Conservation (phyloP, 2,797 vertebrate genomes). For the Lerista edwardsae region DNA sequence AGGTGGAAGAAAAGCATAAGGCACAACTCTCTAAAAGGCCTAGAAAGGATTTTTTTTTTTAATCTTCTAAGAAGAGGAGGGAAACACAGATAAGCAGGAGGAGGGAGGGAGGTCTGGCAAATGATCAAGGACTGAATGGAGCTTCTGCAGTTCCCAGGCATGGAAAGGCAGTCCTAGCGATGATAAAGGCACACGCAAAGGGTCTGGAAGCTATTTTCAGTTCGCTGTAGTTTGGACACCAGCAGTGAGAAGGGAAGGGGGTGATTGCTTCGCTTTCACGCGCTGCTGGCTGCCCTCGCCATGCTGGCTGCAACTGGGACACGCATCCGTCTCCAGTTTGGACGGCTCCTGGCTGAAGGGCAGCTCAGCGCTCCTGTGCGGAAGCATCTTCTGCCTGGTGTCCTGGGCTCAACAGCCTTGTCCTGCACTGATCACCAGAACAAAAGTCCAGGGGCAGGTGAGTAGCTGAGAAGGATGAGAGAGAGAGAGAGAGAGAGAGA, state of each 20-base stretch:
- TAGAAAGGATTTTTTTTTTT: not conserved
- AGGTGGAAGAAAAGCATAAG: not conserved
- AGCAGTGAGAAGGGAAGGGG: not conserved
- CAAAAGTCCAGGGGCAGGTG: conserved; percentile 10
- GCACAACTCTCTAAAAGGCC: not conserved
- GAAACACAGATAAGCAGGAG: not conserved
- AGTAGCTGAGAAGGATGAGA: not conserved
- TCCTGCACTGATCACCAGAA: conserved; percentile 6
- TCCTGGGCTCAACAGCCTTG: not conserved
- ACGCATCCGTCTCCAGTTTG: not conserved
- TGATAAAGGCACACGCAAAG: conserved; percentile 9
- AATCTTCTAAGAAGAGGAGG: not conserved
- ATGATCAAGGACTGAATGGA: not conserved
- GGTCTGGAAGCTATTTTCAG: not conserved
- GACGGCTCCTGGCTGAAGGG: not conserved
- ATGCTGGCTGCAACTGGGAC: conserved; percentile 46
- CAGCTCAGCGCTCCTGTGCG: not conserved
- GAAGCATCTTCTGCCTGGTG: accelerated
- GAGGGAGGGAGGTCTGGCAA: not conserved
- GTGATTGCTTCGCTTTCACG: not conserved
- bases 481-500: too few relatives aligned
- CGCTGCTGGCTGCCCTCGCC: not conserved
- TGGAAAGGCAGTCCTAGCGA: not conserved
- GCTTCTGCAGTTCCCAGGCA: not conserved
- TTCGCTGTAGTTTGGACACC: not conserved